Percentiles rank a stretch among this genome's conserved stretches.
Evolutionary conservation across 2,113 vertebrate species (phyloP).

Genomic region (Agapornis roseicollis): DNA sequence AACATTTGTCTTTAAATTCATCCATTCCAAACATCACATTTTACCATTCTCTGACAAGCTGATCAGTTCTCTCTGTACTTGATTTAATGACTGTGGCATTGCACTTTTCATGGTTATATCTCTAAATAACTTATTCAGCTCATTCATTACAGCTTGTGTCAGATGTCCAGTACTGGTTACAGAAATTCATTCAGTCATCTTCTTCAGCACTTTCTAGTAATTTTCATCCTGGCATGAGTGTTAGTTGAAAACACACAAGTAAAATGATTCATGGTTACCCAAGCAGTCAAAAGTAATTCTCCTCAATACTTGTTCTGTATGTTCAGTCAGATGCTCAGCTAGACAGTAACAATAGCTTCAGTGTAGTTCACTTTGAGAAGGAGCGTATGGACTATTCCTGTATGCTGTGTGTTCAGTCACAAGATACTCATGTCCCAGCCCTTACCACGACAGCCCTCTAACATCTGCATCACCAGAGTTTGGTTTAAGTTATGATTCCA

Average conservation of each 20-base stretch:
- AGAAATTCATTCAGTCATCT: not conserved
- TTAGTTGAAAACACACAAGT: not conserved
- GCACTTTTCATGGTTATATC: not conserved
- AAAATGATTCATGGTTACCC: not conserved
- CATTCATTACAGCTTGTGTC: not conserved
- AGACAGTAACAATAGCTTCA: not conserved
- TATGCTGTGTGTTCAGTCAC: not conserved
- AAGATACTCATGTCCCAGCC: not conserved
- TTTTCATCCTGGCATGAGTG: not conserved
- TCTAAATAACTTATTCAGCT: not conserved
- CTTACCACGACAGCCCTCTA: not conserved
- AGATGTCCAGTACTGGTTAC: not conserved
- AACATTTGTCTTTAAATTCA: not conserved
- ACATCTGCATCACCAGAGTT: not conserved
- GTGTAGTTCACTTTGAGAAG: not conserved
- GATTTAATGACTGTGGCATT: not conserved
- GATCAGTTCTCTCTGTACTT: not conserved
- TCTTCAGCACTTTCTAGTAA: not conserved
- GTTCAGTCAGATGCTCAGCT: not conserved
- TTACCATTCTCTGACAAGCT: not conserved
- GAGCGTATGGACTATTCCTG: not conserved
- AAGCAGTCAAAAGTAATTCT: not conserved
- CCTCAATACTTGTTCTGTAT: not conserved
- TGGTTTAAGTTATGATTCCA: fast-evolving
- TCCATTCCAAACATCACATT: not conserved